phyloP scores from a whole-genome alignment of 35 echinoderm and acorn worm species.

The Strongylocentrotus purpuratus region DNA sequence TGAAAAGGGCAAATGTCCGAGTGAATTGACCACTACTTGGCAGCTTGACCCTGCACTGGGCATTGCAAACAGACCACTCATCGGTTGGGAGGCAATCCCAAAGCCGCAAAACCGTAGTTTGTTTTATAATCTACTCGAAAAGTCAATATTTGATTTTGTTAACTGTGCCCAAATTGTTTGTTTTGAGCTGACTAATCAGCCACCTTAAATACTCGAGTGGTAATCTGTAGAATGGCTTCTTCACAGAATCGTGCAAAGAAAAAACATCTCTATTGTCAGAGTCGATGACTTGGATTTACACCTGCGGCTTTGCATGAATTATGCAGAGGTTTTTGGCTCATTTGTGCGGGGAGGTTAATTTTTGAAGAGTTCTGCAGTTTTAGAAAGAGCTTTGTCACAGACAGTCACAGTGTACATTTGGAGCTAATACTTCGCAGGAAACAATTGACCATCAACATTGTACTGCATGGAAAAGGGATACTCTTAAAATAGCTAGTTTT shows the following conservation, averaged over 20 bases:
- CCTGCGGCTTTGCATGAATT: neutral
- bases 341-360: neutral
- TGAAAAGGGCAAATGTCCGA: neutral
- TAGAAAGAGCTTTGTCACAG: neutral
- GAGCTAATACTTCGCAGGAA: neutral
- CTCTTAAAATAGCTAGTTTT: too few species aligned
- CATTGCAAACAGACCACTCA: conserved; percentile 16
- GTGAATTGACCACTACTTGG: neutral
- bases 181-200: neutral
- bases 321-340: neutral
- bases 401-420: neutral
- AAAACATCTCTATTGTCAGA: neutral
- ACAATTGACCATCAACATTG: neutral
- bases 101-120: neutral
- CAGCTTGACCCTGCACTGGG: neutral
- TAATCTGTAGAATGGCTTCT: conserved; percentile 1
- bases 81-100: neutral
- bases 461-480: too few species aligned
- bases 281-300: neutral
- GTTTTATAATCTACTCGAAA: neutral
- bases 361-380: neutral
- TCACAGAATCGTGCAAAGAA: neutral
- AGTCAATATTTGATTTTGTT: conserved; percentile 4
- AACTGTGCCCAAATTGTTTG: neutral
- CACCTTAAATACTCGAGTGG: neutral